phyloP scores from a whole-genome alignment of 2,113 vertebrate genomes.

The Apistogramma diplotaenia region DNA sequence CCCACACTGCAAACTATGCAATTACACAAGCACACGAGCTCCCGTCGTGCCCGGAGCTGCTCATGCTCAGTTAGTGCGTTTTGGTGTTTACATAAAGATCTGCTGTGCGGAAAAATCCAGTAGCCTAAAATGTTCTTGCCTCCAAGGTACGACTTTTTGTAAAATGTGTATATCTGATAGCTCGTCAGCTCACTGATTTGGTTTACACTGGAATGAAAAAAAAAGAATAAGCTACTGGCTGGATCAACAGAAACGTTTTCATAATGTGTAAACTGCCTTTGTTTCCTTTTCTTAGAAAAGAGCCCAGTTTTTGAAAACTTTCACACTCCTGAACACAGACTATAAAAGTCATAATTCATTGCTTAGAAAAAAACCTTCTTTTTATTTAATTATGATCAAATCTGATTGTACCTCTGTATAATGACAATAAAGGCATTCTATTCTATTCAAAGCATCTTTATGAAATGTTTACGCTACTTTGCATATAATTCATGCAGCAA shows the following conservation, averaged over 20 bases:
- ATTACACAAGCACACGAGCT: not conserved
- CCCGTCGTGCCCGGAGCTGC: not conserved
- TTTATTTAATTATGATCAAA: not conserved
- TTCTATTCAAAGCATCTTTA: no score
- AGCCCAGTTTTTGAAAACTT: no score
- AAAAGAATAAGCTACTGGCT: not conserved
- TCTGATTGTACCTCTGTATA: no score
- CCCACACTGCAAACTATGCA: not conserved
- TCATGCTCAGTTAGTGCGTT: not conserved
- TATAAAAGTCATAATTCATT: no score
- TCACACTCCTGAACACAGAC: no score
- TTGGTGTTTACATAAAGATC: constrained; percentile 1
- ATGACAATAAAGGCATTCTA: no score
- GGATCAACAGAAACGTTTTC: not conserved
- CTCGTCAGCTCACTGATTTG: not conserved
- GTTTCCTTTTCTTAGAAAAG: no score
- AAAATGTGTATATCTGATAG: not conserved
- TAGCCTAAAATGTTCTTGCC: not conserved
- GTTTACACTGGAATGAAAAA: not conserved
- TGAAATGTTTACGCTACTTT: not conserved
- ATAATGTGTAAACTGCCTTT: no score
- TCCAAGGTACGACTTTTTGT: not conserved
- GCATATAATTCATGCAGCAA: no score
- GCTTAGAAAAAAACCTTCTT: no score
- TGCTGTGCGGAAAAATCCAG: not conserved